Evolutionary conservation across 2,797 vertebrate genomes (phyloP), one percentile per base, ranked within the genome.

Genomic region (Molossus alvarezi): DNA sequence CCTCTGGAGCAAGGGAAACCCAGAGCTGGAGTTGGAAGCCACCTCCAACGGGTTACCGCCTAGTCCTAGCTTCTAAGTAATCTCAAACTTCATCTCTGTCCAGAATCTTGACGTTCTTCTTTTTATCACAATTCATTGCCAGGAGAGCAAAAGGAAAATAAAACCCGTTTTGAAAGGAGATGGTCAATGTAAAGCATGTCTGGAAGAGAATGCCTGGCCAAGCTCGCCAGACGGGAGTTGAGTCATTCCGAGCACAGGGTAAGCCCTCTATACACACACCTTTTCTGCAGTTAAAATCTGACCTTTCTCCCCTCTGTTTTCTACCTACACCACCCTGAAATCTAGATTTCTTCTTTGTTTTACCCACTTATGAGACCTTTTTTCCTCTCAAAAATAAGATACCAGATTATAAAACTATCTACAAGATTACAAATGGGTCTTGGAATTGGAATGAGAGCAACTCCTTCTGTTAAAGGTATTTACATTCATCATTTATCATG

Each of bases 401-500:
- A 65, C 9, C 5, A 89, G 55, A 29, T 57, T 76, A 76, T 0
- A 95, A 48, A 20, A 64, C 69, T 25, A 87, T 72, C 37, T 86
- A 75, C 5, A 90, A 55, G 25, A 81, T 82, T 77, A 25, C 7
- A 88, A 23, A 55, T 67, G 86, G 67, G 25, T 84, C n/a, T 88
- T 94, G 14, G 27, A 80, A 48, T 87, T 88, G 58, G 29, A 96
- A 93, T 37, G 60, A 29, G 72, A 95, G 10, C 3, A 51, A 37
- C 5, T 45, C 20, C 7, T 92, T 76, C 20, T 91, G n/a, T 75
- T 92, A 65, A 82, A 80, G 27, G 8, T 75, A 69, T 91, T 94
- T 95, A 51, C 11, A 45, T 80, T 84, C 23, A 81, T 75, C 51
- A 95, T 94, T 91, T 85, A 88, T 94, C 91, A 57, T 51, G 88